Evolutionary conservation across 2,113 vertebrate genomes (phyloP).

Genomic region (Gadus macrocephalus): DNA sequence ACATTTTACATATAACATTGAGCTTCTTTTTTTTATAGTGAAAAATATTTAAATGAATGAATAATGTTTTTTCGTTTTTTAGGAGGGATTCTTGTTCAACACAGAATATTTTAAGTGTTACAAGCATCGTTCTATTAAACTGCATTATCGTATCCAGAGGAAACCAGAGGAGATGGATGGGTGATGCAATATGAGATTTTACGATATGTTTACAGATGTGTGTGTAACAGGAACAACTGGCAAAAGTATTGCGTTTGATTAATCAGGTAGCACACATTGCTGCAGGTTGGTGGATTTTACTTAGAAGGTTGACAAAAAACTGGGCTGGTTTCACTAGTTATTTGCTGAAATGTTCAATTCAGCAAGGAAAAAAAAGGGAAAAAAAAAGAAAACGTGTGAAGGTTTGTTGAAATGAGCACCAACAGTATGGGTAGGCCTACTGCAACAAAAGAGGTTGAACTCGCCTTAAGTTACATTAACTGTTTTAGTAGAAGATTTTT

Average conservation of each 20-base stretch:
- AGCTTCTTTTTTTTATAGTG: conserved; percentile 67
- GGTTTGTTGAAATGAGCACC: conserved; percentile 59
- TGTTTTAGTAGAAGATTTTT: conserved; percentile 73
- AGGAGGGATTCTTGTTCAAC: conserved; percentile 60
- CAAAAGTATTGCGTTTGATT: conserved; percentile 70
- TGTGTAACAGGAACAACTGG: conserved; percentile 57
- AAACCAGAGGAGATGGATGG: conserved; percentile 44
- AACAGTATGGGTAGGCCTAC: conserved; percentile 44
- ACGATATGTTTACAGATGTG: conserved; percentile 62
- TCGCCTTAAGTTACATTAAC: conserved; percentile 83
- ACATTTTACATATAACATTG: conserved; percentile 70
- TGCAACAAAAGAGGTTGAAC: conserved; percentile 68
- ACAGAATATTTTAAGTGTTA: conserved; percentile 68
- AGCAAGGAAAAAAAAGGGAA: conserved; percentile 41
- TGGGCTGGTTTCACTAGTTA: conserved; percentile 46
- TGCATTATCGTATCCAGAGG: conserved; percentile 43
- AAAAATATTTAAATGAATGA: conserved; percentile 64
- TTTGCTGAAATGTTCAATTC: conserved; percentile 63
- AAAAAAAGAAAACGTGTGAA: conserved; percentile 32
- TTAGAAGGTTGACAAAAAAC: conserved; percentile 38
- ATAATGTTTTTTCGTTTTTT: conserved; percentile 63
- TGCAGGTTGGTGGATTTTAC: conserved; percentile 67
- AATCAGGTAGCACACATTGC: conserved; percentile 79
- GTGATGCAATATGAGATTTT: conserved; percentile 48
- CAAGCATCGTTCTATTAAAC: conserved; percentile 39